Conservation (phyloP, 2,888 invertebrate genomes). For the Lacanobia oleracea region DNA sequence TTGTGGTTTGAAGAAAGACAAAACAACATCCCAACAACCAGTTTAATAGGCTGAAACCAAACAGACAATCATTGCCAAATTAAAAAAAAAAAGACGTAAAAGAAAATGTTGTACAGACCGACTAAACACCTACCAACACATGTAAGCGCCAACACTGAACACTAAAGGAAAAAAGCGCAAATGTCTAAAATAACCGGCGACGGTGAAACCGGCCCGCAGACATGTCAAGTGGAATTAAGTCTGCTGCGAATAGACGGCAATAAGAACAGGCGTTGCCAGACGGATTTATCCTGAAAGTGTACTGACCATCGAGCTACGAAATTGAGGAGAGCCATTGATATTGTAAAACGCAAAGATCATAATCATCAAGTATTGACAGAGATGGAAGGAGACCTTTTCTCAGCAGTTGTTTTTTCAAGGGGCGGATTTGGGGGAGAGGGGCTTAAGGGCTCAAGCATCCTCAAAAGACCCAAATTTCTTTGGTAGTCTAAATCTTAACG, state of each 20-base stretch:
- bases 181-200: conserved; percentile 60
- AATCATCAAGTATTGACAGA: no score
- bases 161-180: conserved; percentile 54
- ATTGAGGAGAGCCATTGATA: background rate
- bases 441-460: no score
- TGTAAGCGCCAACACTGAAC: conserved; percentile 29
- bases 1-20: background rate
- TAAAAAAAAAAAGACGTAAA: background rate
- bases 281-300: conserved; percentile 53
- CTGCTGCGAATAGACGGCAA: conserved; percentile 66
- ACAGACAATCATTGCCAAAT: background rate
- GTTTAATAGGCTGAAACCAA: background rate
- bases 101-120: background rate
- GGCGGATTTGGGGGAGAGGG: no score
- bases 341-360: background rate
- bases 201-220: conserved; percentile 41
- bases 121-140: conserved; percentile 15
- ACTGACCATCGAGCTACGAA: conserved; percentile 45
- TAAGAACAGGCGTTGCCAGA: conserved; percentile 66
- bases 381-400: no score
- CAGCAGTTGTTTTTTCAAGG: no score
- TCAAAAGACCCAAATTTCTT: no score
- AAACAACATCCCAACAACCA: background rate
- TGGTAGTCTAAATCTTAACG: no score
- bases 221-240: conserved; percentile 66